Conservation (phyloP, 2,113 vertebrate species). For the Poeciliopsis occidentalis region DNA sequence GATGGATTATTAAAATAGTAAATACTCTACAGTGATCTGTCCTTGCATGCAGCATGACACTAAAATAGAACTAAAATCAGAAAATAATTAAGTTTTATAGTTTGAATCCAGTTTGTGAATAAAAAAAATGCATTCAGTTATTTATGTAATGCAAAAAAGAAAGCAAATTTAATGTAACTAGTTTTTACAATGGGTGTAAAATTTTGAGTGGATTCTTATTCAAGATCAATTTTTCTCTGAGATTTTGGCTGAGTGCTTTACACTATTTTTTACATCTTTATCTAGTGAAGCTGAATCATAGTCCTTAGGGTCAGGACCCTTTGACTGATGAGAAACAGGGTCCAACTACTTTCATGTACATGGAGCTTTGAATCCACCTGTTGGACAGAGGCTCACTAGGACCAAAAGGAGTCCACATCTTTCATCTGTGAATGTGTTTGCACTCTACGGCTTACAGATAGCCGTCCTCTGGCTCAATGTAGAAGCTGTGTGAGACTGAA, state of each 20-base stretch:
- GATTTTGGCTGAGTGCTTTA: background rate
- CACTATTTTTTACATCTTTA: background rate
- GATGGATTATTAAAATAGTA: background rate
- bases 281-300: background rate
- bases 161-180: background rate
- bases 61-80: background rate
- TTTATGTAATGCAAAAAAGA: background rate
- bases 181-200: background rate
- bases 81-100: background rate
- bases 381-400: constrained; percentile 11
- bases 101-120: background rate
- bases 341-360: background rate
- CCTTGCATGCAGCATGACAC: background rate
- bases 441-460: constrained; percentile 4
- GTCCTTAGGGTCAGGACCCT: background rate
- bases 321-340: background rate
- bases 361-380: constrained; percentile 21
- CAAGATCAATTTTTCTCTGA: too few species aligned
- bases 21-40: background rate
- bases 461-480: constrained; percentile 18
- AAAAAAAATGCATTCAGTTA: background rate
- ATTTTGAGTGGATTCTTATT: background rate
- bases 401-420: constrained; percentile 14
- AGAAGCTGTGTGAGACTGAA: constrained; percentile 27
- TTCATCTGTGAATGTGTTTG: constrained; percentile 15